Conservation (phyloP, 2,888 invertebrate species). For the Agriotes lineatus region DNA sequence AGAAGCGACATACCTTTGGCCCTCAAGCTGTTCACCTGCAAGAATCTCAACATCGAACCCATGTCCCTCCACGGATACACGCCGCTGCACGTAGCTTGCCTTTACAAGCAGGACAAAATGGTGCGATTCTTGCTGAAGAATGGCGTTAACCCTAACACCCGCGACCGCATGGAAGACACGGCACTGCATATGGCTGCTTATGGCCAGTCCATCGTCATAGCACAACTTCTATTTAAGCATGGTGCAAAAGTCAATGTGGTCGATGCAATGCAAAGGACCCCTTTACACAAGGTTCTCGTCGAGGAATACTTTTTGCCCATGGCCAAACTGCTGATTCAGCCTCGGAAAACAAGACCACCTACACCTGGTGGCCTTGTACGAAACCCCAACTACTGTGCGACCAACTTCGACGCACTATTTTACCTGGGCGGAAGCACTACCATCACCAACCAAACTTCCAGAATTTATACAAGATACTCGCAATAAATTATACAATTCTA, state of each 20-base stretch:
- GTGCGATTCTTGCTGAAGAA: slow-evolving; percentile 42
- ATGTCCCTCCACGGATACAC: slow-evolving; percentile 35
- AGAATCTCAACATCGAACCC: slow-evolving; percentile 31
- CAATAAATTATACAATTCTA: too few species aligned
- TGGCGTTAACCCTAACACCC: slow-evolving; percentile 58
- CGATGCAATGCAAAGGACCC: slow-evolving; percentile 54
- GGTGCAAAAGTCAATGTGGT: slow-evolving; percentile 9
- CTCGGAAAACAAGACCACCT: too few species aligned
- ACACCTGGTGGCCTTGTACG: too few species aligned
- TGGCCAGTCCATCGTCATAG: neutral
- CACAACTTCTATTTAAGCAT: slow-evolving; percentile 14
- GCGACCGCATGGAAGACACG: slow-evolving; percentile 60
- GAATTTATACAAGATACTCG: too few species aligned
- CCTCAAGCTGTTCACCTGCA: slow-evolving; percentile 4
- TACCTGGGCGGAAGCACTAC: too few species aligned
- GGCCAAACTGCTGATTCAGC: too few species aligned
- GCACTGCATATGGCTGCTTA: slow-evolving; percentile 46
- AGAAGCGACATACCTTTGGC: slow-evolving; percentile 41
- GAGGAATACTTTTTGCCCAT: slow-evolving; percentile 18
- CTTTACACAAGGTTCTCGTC: slow-evolving; percentile 31
- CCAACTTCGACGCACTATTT: too few species aligned
- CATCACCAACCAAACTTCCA: too few species aligned
- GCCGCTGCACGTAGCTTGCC: slow-evolving; percentile 48
- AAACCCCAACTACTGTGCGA: too few species aligned
- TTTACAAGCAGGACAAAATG: slow-evolving; percentile 37